phyloP scores from a whole-genome alignment of 37 sponge, comb jelly and placozoan genomes.

The Theonella swinhoei region DNA sequence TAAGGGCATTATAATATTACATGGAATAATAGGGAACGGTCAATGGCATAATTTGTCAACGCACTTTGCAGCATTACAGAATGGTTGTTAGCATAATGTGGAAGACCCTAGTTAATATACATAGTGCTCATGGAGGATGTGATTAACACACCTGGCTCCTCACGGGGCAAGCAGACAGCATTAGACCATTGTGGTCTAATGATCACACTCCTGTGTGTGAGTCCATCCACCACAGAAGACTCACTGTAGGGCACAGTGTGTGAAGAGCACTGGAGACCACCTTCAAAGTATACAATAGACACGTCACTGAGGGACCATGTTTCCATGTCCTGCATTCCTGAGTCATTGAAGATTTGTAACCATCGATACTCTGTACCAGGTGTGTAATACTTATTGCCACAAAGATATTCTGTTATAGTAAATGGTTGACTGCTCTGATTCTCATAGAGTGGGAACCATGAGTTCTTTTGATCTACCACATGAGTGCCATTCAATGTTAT shows the following conservation, averaged over 20 bases:
- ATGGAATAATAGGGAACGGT: too few species aligned
- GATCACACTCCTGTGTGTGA: neutral
- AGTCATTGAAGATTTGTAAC: neutral
- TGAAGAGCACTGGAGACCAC: neutral
- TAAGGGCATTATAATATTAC: too few species aligned
- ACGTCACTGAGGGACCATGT: neutral
- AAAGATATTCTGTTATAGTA: neutral
- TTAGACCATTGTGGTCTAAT: neutral
- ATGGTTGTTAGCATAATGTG: too few species aligned
- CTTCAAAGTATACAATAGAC: neutral
- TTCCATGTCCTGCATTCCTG: neutral
- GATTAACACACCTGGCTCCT: too few species aligned
- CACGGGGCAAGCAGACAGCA: neutral
- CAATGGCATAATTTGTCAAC: too few species aligned
- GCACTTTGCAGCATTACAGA: too few species aligned
- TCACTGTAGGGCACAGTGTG: neutral
- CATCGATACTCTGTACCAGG: neutral
- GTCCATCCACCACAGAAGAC: neutral
- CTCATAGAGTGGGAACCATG: too few species aligned
- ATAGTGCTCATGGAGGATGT: too few species aligned
- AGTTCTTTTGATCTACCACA: too few species aligned
- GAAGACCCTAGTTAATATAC: too few species aligned
- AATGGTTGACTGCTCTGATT: too few species aligned
- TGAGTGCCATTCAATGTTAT: too few species aligned
- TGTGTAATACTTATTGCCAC: neutral